phyloP scores from a whole-genome alignment of 2,888 invertebrate species.

The Eueremaeus valkanovi region DNA sequence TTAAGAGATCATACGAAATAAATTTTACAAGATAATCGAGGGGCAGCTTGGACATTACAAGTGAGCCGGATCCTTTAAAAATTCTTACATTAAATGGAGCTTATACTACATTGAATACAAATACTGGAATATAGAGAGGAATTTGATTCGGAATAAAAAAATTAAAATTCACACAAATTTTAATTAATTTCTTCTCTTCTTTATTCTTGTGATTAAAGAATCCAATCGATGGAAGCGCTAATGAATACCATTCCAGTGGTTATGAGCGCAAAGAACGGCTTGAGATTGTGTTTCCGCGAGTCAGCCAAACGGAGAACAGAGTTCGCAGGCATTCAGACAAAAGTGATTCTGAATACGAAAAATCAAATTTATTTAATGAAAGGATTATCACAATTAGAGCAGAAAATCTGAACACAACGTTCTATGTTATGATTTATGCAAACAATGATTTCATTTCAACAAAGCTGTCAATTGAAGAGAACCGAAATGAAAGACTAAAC shows the following conservation, averaged over 20 bases:
- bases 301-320: background rate
- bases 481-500: too few relatives aligned
- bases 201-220: too few relatives aligned
- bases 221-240: background rate
- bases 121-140: too few relatives aligned
- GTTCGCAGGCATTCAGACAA: background rate
- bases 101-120: too few relatives aligned
- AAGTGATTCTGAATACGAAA: background rate
- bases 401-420: conserved; percentile 21
- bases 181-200: background rate
- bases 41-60: too few relatives aligned
- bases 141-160: too few relatives aligned
- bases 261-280: background rate
- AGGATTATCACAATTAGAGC: conserved; percentile 22
- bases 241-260: conserved; percentile 4
- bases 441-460: conserved; percentile 32
- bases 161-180: too few relatives aligned
- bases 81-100: too few relatives aligned
- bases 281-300: conserved; percentile 1
- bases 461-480: background rate
- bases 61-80: too few relatives aligned
- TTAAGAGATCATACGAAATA: too few relatives aligned
- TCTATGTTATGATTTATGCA: conserved; percentile 31
- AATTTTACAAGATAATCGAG: too few relatives aligned
- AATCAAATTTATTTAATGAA: background rate